Evolutionary conservation across 30 jellyfish, hydroid and myxozoan species (phyloP).

Genomic region (Hydractinia echinata): DNA sequence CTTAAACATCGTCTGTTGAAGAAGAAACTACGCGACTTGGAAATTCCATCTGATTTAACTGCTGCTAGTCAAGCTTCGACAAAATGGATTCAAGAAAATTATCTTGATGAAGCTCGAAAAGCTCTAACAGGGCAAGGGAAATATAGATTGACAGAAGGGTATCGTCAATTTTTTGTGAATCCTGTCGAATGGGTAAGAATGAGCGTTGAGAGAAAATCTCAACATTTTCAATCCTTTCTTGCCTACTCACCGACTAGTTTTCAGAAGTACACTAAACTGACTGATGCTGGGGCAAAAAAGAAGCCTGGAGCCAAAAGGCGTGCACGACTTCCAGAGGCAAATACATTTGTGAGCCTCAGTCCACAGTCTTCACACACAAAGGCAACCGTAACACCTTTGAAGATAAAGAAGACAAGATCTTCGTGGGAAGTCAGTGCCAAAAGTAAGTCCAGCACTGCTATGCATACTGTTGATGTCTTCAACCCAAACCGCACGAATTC

Average conservation of each 20-base stretch:
- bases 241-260: constrained; percentile 27
- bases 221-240: constrained; percentile 30
- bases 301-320: constrained; percentile 42
- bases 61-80: too few relatives aligned
- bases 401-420: not conserved
- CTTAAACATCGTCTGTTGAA: too few relatives aligned
- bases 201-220: constrained; percentile 33
- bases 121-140: too few relatives aligned
- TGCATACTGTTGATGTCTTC: constrained; percentile 2
- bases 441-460: constrained; percentile 8
- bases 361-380: not conserved
- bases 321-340: constrained; percentile 36
- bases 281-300: constrained; percentile 43
- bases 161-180: constrained; percentile 34
- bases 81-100: too few relatives aligned
- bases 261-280: constrained; percentile 33
- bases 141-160: constrained; percentile 36
- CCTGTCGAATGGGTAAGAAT: constrained; percentile 36
- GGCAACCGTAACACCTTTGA: constrained; percentile 12
- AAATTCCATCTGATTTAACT: too few relatives aligned
- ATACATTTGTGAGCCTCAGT: constrained; percentile 20
- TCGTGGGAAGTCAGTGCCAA: constrained; percentile 13
- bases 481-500: constrained; percentile 26
- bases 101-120: too few relatives aligned
- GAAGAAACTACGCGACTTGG: too few relatives aligned